phyloP scores from a whole-genome alignment of 2,888 invertebrate species.

The Coelopa pilipes region DNA sequence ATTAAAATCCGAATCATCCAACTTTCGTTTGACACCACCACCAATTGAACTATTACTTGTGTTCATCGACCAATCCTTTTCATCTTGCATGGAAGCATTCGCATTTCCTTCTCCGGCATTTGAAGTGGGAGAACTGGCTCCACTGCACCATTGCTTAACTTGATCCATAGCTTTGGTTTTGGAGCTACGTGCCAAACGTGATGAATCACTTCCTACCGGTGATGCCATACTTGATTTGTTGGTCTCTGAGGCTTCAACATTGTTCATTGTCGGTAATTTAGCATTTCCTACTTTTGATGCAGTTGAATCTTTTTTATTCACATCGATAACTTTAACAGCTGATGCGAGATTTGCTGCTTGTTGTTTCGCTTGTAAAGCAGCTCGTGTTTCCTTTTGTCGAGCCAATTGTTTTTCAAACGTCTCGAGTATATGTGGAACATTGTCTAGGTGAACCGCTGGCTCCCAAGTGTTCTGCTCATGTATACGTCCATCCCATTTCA shows the following conservation, averaged over 20 bases:
- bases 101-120: conserved; percentile 37
- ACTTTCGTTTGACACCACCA: conserved; percentile 65
- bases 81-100: conserved; percentile 35
- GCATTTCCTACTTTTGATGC: conserved; percentile 58
- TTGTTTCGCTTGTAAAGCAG: conserved; percentile 63
- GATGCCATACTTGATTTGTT: conserved; percentile 47
- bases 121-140: conserved; percentile 45
- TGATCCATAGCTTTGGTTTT: conserved; percentile 85
- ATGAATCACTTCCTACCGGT: conserved; percentile 45
- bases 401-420: conserved; percentile 84
- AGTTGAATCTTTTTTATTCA: conserved; percentile 62
- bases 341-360: conserved; percentile 50
- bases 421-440: conserved; percentile 80
- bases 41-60: conserved; percentile 40
- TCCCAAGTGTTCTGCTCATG: conserved; percentile 90
- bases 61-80: conserved; percentile 55
- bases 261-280: conserved; percentile 22
- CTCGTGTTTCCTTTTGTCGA: conserved; percentile 78
- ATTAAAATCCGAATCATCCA: conserved; percentile 69
- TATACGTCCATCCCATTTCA: conserved; percentile 86
- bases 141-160: conserved; percentile 81
- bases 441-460: conserved; percentile 79
- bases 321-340: conserved; percentile 57
- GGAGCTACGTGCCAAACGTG: conserved; percentile 69
- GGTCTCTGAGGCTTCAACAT: conserved; percentile 11